Evolutionary conservation across 1,140 invertebrate species (phyloP).

Genomic region (Lepidurus apus): DNA sequence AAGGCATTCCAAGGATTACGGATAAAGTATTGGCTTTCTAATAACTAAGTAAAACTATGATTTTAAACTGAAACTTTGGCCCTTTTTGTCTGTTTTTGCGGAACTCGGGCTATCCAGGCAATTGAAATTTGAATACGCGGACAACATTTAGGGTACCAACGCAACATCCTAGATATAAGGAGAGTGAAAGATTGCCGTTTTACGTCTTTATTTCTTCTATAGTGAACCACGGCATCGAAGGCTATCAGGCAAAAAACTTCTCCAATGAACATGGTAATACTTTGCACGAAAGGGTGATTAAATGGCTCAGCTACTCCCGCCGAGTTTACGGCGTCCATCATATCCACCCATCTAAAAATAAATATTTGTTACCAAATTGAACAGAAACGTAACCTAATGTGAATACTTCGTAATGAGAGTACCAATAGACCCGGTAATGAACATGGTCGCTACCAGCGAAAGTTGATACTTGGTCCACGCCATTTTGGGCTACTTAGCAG

Average conservation of each 20-base stretch:
- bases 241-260: not conserved
- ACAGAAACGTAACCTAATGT: not conserved
- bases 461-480: not conserved
- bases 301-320: not conserved
- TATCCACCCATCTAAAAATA: not conserved
- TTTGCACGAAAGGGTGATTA: not conserved
- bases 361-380: not conserved
- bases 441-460: not conserved
- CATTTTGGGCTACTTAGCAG: not conserved
- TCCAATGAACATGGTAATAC: not conserved
- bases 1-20: not conserved
- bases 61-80: too few species aligned
- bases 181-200: not conserved
- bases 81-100: too few species aligned
- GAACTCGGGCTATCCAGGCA: too few species aligned
- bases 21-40: too few species aligned
- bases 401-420: constrained; percentile 9
- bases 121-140: too few species aligned
- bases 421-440: not conserved
- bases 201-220: not conserved
- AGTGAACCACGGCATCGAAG: not conserved
- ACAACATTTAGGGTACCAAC: too few species aligned
- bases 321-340: constrained; percentile 2
- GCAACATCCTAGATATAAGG: too few species aligned
- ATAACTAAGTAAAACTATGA: too few species aligned